phyloP scores from a whole-genome alignment of 1,140 invertebrate species.

The Elymnias hypermnestra region DNA sequence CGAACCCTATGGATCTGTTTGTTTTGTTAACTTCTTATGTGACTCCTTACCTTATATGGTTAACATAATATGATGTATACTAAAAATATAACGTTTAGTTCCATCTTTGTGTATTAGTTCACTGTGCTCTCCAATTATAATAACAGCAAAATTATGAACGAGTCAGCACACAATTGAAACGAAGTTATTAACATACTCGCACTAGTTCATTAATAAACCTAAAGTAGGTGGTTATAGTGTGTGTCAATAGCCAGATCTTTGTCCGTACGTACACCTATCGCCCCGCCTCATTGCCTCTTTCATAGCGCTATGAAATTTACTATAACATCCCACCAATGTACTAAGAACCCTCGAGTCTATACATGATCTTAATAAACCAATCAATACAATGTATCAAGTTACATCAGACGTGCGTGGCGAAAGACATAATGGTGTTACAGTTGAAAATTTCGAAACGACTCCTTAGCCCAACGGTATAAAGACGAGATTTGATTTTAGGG shows the following conservation, averaged over 20 bases:
- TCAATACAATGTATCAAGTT: conserved; percentile 57
- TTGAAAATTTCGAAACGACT: conserved; percentile 26
- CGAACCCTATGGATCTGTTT: conserved; percentile 12
- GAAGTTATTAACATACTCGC: conserved; percentile 16
- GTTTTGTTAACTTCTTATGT: conserved; percentile 6
- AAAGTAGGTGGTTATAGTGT: conserved; percentile 44
- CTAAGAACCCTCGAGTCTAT: conserved; percentile 52
- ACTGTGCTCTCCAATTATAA: neutral
- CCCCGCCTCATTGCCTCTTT: conserved; percentile 68
- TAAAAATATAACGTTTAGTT: too few relatives aligned
- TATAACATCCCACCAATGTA: conserved; percentile 39
- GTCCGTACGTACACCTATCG: conserved; percentile 56
- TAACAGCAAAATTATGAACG: conserved; percentile 1
- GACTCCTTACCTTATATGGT: neutral
- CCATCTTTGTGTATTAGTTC: too few relatives aligned
- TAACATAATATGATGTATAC: too few relatives aligned
- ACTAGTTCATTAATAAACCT: conserved; percentile 36
- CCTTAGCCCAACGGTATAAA: conserved; percentile 35
- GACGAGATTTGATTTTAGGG: conserved; percentile 16
- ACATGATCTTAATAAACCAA: conserved; percentile 63
- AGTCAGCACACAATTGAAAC: conserved; percentile 9
- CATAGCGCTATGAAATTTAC: conserved; percentile 59
- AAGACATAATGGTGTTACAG: conserved; percentile 21
- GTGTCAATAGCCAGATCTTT: conserved; percentile 49
- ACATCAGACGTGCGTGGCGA: conserved; percentile 40